Evolutionary conservation across 2,888 invertebrate species (phyloP).

Genomic region (Meta bourneti): DNA sequence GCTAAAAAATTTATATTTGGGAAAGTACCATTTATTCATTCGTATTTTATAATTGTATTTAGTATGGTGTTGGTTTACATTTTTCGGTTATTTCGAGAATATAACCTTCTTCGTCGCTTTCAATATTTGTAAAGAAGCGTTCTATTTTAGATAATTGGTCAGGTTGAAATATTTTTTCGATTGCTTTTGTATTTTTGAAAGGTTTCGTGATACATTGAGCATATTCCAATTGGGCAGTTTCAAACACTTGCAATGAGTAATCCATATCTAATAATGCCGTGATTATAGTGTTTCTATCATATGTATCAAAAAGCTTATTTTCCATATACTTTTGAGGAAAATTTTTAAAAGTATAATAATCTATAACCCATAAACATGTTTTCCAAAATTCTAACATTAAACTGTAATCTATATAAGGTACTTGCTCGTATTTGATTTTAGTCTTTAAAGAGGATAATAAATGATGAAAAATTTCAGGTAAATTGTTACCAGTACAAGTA

Average conservation of each 20-base stretch:
- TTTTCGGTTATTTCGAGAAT: conserved; percentile 10
- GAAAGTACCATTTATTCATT: neutral
- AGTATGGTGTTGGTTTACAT: neutral
- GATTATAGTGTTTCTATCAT: conserved; percentile 41
- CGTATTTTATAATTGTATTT: neutral
- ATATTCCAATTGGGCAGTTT: conserved; percentile 1
- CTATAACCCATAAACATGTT: conserved; percentile 43
- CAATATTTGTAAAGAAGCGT: conserved; percentile 26
- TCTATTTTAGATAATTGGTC: neutral
- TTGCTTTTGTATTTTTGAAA: neutral
- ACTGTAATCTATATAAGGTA: neutral
- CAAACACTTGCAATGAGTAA: neutral
- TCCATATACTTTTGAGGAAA: conserved; percentile 47
- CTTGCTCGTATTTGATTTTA: neutral
- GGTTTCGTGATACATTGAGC: neutral
- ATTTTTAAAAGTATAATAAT: conserved; percentile 17
- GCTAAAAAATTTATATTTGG: conserved; percentile 13
- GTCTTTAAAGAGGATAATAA: neutral
- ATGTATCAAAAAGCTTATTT: conserved; percentile 16
- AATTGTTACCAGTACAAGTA: neutral
- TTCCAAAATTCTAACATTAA: conserved; percentile 23
- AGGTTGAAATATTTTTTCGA: neutral
- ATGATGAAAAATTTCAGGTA: neutral
- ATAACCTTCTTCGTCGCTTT: neutral
- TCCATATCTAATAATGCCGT: conserved; percentile 27